Evolutionary conservation across 2,797 vertebrate genomes (phyloP), one percentile per base, ranked within the genome.

Genomic region (Rhinophrynus dorsalis): DNA sequence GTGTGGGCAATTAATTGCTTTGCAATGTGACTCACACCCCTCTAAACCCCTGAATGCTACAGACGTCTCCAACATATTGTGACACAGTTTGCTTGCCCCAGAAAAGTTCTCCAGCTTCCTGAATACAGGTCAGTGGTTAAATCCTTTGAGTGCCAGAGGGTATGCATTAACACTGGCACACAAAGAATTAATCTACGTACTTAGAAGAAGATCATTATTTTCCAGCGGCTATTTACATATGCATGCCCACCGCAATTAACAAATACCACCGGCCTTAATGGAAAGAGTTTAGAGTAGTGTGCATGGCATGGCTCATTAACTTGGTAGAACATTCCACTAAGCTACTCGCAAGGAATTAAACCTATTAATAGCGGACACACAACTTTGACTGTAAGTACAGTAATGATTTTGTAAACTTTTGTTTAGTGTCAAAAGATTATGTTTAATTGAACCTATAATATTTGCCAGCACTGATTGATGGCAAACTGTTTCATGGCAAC

Each of bases 401-500:
- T n/a, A 63, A 48, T 20, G 5, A 35, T 51, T 63, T 30, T 12
- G 51, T 9, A 67, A 68, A 74, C 35, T 2, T 77, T 75, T 69
- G 45, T 40, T 4, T 68, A 67, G 48, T 1, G 5, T 77, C 61
- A 44, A 52, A 13, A 69, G 2, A 18, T 17, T 74, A 56, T 73
- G 32, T 1, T 59, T 24, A 59, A 11, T 30, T 75, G 45, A 32
- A 60, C 44, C 60, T 9, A 42, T 67, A 75, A 72, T 5, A 58
- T 1, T 7, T 0, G 3, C 9, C 6, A 59, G 18, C 71, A 3
- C 26, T 50, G 55, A 72, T 17, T 51, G 68, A 59, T 44, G n/a
- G 54, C n/a, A 45, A 79, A 51, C 56, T 32, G 1, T 33, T 77
- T 75, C 62, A 48, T 76, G 59, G 24, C 35, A 75, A 64, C n/a